Base-by-base conservation (phyloP, 2,888 invertebrate genomes). In the Hyppa rectilinea region DNA sequence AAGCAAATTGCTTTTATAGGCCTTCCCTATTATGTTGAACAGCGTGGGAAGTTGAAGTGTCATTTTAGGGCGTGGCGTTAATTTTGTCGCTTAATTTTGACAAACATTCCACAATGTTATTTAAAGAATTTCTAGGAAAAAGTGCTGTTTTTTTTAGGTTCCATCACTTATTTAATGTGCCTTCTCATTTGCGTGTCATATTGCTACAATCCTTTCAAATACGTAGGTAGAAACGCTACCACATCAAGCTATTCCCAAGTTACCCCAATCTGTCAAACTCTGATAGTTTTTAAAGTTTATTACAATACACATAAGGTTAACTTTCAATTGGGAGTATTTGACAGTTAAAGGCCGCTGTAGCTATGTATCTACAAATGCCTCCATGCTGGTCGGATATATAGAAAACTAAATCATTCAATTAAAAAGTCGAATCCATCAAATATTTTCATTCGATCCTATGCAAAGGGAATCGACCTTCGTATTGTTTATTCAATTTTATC, bases 401-500 rank as follows among this genome's bases (percentile, higher is more conserved):
- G n/a, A 61, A 62, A 40, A 52, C 5, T 14, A 61, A 68, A 76
- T 52, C 56, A 31, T 10, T 78, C 26, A 70, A 77, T 81, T 59
- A 56, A 66, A 71, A 76, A 67, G 68, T 63, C 56, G 29, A 65
- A 81, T 70, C 67, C 45, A 60, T 63, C 47, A 84, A 81, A 75
- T 50, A 71, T 63, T 78, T 70, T 29, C 14, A 53, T 23, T 50
- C 56, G 58, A 75, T 58, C 75, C 67, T 76, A n/a, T 61, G 66
- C 59, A 75, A 83, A 81, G 78, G 79, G 55, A 75, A 80, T 78
- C 69, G 83, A 71, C 76, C 78, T 76, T 68, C 47, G 59, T 45
- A 65, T 75, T 87, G 78, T 87, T 87, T 87, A 73, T 75, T 70
- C 78, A 82, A 87, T 85, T 83, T 84, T 78, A 75, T 78, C 71